Percentiles rank a stretch among this genome's conserved stretches.
These are phyloP conservation scores for Gymnogyps californianus DNA, from an alignment of 2,113 vertebrate genomes.

Conservation along the genomic window DNA sequence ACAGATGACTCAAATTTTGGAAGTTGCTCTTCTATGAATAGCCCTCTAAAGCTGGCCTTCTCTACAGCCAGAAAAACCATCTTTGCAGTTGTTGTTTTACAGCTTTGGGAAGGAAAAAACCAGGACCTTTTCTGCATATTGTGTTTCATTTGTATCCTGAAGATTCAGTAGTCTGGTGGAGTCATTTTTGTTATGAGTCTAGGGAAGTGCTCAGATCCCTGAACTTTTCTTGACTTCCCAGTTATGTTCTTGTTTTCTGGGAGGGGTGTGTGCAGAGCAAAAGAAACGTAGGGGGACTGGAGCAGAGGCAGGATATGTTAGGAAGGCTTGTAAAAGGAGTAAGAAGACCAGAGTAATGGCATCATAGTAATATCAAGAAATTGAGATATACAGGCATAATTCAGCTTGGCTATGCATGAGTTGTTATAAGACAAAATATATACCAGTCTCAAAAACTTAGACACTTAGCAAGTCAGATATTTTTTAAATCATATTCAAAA, in stretches of 20 bases:
- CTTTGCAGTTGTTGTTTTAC: background rate
- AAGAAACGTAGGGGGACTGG: background rate
- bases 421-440: background rate
- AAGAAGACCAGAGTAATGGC: background rate
- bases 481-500: background rate
- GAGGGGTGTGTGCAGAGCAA: background rate
- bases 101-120: background rate
- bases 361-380: background rate
- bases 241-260: background rate
- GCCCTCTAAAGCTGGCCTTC: background rate
- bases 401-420: background rate
- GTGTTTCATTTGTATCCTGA: background rate
- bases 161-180: background rate
- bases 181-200: background rate
- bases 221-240: background rate
- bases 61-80: background rate
- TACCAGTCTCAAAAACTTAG: background rate
- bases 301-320: background rate
- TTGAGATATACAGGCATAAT: background rate
- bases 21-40: slow-evolving; percentile 18
- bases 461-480: background rate
- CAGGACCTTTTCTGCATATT: background rate
- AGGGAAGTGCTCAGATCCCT: background rate
- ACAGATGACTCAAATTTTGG: slow-evolving; percentile 19
- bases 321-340: background rate